phyloP scores from a whole-genome alignment of 2,113 vertebrate genomes.

The Phylloscopus whistleri region DNA sequence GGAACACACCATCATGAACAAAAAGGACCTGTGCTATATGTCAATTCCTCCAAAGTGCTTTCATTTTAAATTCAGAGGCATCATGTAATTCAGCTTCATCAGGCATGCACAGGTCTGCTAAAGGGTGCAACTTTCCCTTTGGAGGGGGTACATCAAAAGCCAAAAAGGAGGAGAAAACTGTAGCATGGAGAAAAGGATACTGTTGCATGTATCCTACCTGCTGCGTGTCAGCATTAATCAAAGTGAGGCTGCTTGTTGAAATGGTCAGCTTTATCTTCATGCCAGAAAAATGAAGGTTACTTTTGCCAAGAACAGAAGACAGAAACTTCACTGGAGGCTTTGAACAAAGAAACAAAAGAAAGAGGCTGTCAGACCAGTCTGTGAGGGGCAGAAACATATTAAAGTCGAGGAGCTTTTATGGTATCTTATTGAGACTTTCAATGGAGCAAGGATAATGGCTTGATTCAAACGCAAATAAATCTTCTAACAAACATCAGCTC shows the following conservation, averaged over 20 bases:
- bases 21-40: not conserved
- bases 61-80: not conserved
- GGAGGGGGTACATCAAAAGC: not conserved
- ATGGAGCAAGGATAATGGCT: not conserved
- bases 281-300: constrained; percentile 91
- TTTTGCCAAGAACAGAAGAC: constrained; percentile 87
- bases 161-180: not conserved
- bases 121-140: not conserved
- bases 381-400: not conserved
- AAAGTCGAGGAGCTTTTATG: not conserved
- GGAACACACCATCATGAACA: not conserved
- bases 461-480: not conserved
- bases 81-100: not conserved
- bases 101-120: not conserved
- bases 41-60: not conserved
- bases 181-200: not conserved
- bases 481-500: not conserved
- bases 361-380: not conserved
- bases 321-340: constrained; percentile 83
- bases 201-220: constrained; percentile 76
- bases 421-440: not conserved
- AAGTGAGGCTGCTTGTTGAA: constrained; percentile 83
- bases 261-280: constrained; percentile 84
- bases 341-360: constrained; percentile 51
- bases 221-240: constrained; percentile 81